Base-by-base conservation (phyloP, 1,140 invertebrate genomes). In the Aphidius ervi region DNA sequence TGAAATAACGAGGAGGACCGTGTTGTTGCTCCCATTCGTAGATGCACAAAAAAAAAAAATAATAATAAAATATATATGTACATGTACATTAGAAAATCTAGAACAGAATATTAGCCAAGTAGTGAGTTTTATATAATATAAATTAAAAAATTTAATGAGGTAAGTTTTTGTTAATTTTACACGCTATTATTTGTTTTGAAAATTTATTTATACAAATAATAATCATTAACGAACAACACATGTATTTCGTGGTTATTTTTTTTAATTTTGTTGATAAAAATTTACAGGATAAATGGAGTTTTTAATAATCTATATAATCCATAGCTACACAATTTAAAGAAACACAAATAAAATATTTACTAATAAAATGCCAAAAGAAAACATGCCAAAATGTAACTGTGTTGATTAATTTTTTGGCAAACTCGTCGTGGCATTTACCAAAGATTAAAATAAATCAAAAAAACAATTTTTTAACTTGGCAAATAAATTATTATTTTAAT, bases 1-100 rank as follows among this genome's bases (percentile, higher is more conserved):
- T 31, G 23, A 3, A 3, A 31, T 31, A 31, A 31, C 23, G 9
- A 40, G 42, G 57, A 65, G 67, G 67, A 63, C 73, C 23, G 23
- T 31, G 73, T 77, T 77, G 74, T 75, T 76, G 76, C 75, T 77
- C 75, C 75, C 74, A 77, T 74, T 73, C 63, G 73, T 78, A 77
- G 74, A 75, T 75, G 74, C 71, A 75, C 66, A 64, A 68, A 72
- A 70, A 68, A 68, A 69, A 58, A 54, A 46, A 73, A 74, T 74
- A 75, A 72, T 65, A 75, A 71, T 10, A 53, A 37, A 16, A 53
- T 53, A 6, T 54, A 54, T 37, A 54, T 42, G 9, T 31, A 31
- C 23, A 31, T 31, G 23, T 31, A 31, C 23, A 31, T 31, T 31
- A 31, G 23, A 31, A 31, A 31, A 31, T 31, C 23, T 31, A 31